Base-by-base conservation (phyloP, 1,140 invertebrate genomes). In the Scaptodrosophila lebanonensis region DNA sequence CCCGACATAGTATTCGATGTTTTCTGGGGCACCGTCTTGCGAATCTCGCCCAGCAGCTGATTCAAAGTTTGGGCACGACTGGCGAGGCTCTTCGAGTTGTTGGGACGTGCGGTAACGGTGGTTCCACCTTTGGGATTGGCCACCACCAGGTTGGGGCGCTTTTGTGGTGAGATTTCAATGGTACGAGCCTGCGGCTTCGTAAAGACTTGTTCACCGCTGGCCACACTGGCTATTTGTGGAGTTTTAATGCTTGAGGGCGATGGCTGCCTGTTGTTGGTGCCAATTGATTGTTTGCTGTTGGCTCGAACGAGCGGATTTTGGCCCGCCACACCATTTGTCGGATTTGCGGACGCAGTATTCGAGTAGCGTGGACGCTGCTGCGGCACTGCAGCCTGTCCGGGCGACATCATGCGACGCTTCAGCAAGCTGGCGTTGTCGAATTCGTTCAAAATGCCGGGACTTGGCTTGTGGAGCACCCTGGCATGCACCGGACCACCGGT, bases 321-420 rank as follows among this genome's bases (percentile, higher is more conserved):
- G 16, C 44, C 64, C 0, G 57, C 39, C 0, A 54, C 12, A 16
- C 38, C 27, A 6, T 12, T 15, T 0, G 30, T 22, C 1, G 6
- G 20, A 9, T 9, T 12, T 9, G 8, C 36, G n/a, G 22, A n/a
- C 0, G 22, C 20, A 3, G 27, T 43, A 13, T 38, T 27, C 7
- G 72, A 50, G 30, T 38, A 75, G n/a, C 75, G 73, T 3, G 60
- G 32, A 4, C 75, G 56, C 35, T 73, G 73, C 11, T 27, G 15
- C 8, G 56, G 39, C 15, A 33, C 51, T 32, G 18, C 32, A 13
- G 40, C 11, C n/a, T 38, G 29, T 2, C 40, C 3, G 1, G 35
- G 4, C 1, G 29, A 32, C 4, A 48, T n/a, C 1, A 73, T 25
- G 2, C 73, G 68, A 6, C 73, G 64, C 35, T 79, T 77, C 11